Percentiles rank a stretch among this genome's conserved stretches.
Evolutionary conservation across 2,888 invertebrate species (phyloP).

Genomic region (Sarcophaga caerulescens): DNA sequence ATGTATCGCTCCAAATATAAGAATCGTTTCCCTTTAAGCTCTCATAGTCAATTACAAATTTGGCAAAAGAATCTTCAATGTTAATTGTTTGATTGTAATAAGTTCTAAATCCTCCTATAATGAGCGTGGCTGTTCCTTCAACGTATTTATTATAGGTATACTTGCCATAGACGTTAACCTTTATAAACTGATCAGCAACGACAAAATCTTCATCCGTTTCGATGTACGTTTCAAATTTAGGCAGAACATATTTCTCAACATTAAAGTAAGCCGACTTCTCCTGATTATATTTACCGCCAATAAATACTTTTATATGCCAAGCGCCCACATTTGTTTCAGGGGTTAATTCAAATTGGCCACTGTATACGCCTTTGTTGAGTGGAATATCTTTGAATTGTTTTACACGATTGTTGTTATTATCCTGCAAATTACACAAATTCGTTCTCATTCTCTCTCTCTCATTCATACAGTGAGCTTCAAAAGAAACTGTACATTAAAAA

Average conservation of each 20-base stretch:
- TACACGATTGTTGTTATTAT: conserved; percentile 84
- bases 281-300: conserved; percentile 49
- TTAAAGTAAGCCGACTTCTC: conserved; percentile 67
- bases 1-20: too few species aligned
- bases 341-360: conserved; percentile 88
- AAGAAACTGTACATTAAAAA: too few species aligned
- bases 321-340: conserved; percentile 90
- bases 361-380: conserved; percentile 87
- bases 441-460: neutral
- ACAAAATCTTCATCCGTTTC: conserved; percentile 24
- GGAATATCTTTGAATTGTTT: conserved; percentile 88
- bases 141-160: conserved; percentile 51
- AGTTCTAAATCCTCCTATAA: too few species aligned
- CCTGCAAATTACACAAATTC: conserved; percentile 81
- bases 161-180: conserved; percentile 29
- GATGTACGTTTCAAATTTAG: conserved; percentile 69
- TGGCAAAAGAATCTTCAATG: neutral
- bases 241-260: conserved; percentile 70
- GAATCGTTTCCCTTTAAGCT: neutral
- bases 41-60: neutral
- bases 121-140: conserved; percentile 14
- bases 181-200: neutral
- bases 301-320: conserved; percentile 89
- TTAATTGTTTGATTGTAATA: neutral
- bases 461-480: too few species aligned